A percentile compares a stretch with the other conserved stretches of the same genome.
Evolutionary conservation across 2,888 invertebrate genomes (phyloP).

Genomic region (Noctua comes): DNA sequence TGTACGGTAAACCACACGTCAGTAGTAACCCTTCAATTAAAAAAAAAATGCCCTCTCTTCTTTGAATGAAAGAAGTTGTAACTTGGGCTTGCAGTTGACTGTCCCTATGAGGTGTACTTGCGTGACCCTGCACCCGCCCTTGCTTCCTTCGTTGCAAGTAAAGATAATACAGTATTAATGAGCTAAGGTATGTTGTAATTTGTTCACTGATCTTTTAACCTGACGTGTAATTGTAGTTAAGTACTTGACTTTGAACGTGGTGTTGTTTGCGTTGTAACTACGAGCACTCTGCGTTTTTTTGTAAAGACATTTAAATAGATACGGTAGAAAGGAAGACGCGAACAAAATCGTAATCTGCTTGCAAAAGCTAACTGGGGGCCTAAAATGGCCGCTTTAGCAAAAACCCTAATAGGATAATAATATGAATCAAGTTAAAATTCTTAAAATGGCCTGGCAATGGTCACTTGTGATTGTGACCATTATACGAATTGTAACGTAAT

Average conservation of each 20-base stretch:
- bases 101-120: constrained; percentile 23
- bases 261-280: constrained; percentile 16
- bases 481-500: too few species aligned
- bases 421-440: too few species aligned
- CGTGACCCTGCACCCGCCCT: constrained; percentile 45
- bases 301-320: not conserved
- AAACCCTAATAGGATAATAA: not conserved
- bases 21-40: too few species aligned
- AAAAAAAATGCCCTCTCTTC: not conserved
- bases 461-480: too few species aligned
- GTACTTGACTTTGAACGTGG: constrained; percentile 35
- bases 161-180: constrained; percentile 40
- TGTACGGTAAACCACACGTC: not conserved
- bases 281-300: not conserved
- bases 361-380: not conserved
- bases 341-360: not conserved
- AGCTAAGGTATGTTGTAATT: constrained; percentile 32
- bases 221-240: constrained; percentile 33
- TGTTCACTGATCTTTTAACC: constrained; percentile 59
- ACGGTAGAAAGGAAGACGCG: not conserved
- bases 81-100: not conserved
- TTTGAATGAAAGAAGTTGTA: not conserved
- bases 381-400: not conserved
- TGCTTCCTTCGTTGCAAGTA: constrained; percentile 26
- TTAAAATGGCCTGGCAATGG: too few species aligned